Conservation (phyloP, 2,797 vertebrate genomes). For the Otus scops region DNA sequence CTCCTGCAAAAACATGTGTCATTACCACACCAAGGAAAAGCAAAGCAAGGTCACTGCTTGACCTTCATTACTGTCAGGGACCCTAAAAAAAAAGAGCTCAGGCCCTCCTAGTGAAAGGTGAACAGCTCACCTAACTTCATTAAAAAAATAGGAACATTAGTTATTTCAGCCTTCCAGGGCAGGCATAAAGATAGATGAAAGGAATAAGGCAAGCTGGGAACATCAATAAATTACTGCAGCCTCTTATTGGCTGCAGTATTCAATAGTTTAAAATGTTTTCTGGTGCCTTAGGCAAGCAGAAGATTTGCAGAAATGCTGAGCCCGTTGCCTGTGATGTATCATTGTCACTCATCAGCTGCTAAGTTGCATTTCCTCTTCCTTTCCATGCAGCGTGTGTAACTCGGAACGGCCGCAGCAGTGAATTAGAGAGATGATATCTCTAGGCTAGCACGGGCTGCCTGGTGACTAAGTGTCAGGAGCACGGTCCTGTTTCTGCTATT, state of each 20-base stretch:
- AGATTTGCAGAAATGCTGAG: slow-evolving; percentile 32
- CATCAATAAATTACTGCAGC: slow-evolving; percentile 55
- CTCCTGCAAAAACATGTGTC: accelerated
- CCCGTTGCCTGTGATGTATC: neutral
- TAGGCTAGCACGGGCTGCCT: neutral
- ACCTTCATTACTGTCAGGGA: neutral
- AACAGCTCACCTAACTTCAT: slow-evolving; percentile 29
- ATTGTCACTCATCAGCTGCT: neutral
- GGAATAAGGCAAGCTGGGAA: slow-evolving; percentile 42
- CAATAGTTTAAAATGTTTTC: slow-evolving; percentile 50
- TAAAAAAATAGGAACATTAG: slow-evolving; percentile 3
- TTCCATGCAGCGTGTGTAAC: neutral
- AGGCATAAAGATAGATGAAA: slow-evolving; percentile 54
- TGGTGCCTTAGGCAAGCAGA: slow-evolving; percentile 51
- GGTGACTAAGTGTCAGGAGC: neutral
- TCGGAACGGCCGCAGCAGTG: neutral
- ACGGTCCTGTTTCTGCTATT: neutral
- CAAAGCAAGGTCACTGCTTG: neutral
- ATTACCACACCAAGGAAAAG: neutral
- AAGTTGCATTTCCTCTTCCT: neutral
- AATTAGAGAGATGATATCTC: neutral
- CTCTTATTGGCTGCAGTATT: slow-evolving; percentile 45
- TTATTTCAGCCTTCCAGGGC: slow-evolving; percentile 38
- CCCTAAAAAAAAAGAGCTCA: neutral
- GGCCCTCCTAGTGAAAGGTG: neutral